These are phyloP conservation scores for Lithobates sylvaticus DNA, from an alignment of 2,797 vertebrate genomes.

Conservation along the genomic window DNA sequence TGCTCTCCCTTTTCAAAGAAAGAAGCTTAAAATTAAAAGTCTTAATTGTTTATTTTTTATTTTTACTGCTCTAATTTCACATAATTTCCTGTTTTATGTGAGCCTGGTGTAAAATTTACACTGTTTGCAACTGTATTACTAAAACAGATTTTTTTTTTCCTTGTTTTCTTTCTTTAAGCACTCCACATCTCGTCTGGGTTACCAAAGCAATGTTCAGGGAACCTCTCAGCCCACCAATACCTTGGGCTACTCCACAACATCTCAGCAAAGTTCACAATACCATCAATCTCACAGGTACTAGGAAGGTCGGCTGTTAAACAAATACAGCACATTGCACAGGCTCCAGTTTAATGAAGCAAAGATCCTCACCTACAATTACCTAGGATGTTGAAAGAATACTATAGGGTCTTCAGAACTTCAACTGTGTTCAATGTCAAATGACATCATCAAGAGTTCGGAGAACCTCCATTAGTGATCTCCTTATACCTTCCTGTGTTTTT, in stretches of 20 bases:
- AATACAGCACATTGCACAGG: slow-evolving; percentile 65
- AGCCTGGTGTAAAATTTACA: too few relatives aligned
- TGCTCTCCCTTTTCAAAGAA: not conserved
- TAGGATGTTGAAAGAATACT: not conserved
- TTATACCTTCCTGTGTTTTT: slow-evolving; percentile 7
- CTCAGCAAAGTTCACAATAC: slow-evolving; percentile 96
- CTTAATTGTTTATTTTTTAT: too few relatives aligned
- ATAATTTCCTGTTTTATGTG: too few relatives aligned
- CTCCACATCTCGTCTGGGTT: slow-evolving; percentile 93
- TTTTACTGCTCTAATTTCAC: too few relatives aligned
- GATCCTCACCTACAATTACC: slow-evolving; percentile 62
- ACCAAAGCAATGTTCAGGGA: slow-evolving; percentile 97
- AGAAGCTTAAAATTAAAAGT: not conserved
- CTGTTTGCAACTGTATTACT: not conserved
- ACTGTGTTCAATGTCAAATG: slow-evolving; percentile 65
- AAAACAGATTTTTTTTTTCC: slow-evolving; percentile 10
- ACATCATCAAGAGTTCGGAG: slow-evolving; percentile 73
- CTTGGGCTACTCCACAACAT: slow-evolving; percentile 92
- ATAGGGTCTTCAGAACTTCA: slow-evolving; percentile 39
- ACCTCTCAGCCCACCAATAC: slow-evolving; percentile 93
- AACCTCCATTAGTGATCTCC: slow-evolving; percentile 57
- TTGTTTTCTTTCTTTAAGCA: slow-evolving; percentile 76
- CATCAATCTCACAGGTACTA: slow-evolving; percentile 94
- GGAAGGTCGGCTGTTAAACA: slow-evolving; percentile 70
- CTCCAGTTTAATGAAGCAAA: slow-evolving; percentile 80